A percentile compares a stretch with the other conserved stretches of the same genome.
Evolutionary conservation across 2,888 invertebrate genomes (phyloP).

Genomic region (Noctuana brunneofusca): DNA sequence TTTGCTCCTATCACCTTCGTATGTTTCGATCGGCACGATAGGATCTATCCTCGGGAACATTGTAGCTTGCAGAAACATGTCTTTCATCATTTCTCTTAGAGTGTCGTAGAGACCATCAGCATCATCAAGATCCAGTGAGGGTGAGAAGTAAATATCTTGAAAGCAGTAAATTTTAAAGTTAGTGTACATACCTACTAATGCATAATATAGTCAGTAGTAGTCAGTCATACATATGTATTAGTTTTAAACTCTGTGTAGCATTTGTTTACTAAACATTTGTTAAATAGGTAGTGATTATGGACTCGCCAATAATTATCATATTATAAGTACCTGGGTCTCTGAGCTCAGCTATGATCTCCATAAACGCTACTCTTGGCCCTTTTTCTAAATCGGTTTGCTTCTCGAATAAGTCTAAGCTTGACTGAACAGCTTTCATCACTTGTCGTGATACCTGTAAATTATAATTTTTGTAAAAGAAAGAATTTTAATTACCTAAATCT

Average conservation of each 20-base stretch:
- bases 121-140: constrained; percentile 87
- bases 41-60: constrained; percentile 87
- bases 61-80: constrained; percentile 89
- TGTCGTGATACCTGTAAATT: constrained; percentile 65
- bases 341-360: constrained; percentile 89
- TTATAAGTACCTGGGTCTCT: constrained; percentile 82
- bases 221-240: neutral
- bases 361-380: constrained; percentile 85
- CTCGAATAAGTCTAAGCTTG: constrained; percentile 83
- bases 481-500: too few relatives aligned
- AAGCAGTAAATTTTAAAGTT: constrained; percentile 37
- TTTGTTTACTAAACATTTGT: too few relatives aligned
- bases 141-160: constrained; percentile 86
- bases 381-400: constrained; percentile 83
- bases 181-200: neutral
- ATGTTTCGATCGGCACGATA: constrained; percentile 64
- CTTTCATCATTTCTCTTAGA: constrained; percentile 87
- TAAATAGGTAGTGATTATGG: too few relatives aligned
- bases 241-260: too few relatives aligned
- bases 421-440: constrained; percentile 70
- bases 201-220: too few relatives aligned
- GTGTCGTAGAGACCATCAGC: constrained; percentile 86
- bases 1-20: constrained; percentile 59
- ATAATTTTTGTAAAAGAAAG: neutral
- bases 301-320: too few relatives aligned